Conservation (phyloP, 2,113 vertebrate species). For the Chloropsis hardwickii region DNA sequence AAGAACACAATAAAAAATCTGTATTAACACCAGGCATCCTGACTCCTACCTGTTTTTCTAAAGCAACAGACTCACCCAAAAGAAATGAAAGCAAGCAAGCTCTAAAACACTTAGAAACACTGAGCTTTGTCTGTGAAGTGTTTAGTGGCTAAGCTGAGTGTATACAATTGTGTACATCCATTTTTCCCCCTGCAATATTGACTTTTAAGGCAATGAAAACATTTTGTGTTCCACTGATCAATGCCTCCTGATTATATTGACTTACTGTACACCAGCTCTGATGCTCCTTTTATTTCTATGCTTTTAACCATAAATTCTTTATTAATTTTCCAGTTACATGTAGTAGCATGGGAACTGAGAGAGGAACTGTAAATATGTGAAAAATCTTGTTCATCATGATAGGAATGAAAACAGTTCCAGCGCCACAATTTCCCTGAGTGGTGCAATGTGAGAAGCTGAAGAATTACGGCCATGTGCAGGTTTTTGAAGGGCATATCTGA, state of each 20-base stretch:
- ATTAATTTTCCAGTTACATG: not conserved
- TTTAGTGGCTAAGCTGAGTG: not conserved
- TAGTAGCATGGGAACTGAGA: not conserved
- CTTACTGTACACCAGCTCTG: not conserved
- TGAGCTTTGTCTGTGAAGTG: not conserved
- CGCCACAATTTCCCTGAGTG: not conserved
- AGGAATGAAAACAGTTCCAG: not conserved
- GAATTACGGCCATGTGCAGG: not conserved
- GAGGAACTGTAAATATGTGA: not conserved
- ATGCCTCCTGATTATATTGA: constrained; percentile 38
- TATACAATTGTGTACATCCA: not conserved
- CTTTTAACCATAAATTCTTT: not conserved
- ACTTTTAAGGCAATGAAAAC: constrained; percentile 51
- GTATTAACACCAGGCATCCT: not conserved
- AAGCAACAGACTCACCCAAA: not conserved
- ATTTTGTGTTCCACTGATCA: constrained; percentile 68
- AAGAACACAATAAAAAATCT: not conserved
- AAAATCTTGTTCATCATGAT: not conserved
- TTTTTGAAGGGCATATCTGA: constrained; percentile 53
- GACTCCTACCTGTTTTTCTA: not conserved
- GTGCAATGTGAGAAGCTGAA: not conserved
- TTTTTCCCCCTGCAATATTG: constrained; percentile 43
- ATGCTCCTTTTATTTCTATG: not conserved
- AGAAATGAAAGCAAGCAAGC: not conserved
- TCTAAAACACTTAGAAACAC: not conserved